Conservation (phyloP, 2,888 invertebrate species). For the Euspilapteryx auroguttella region DNA sequence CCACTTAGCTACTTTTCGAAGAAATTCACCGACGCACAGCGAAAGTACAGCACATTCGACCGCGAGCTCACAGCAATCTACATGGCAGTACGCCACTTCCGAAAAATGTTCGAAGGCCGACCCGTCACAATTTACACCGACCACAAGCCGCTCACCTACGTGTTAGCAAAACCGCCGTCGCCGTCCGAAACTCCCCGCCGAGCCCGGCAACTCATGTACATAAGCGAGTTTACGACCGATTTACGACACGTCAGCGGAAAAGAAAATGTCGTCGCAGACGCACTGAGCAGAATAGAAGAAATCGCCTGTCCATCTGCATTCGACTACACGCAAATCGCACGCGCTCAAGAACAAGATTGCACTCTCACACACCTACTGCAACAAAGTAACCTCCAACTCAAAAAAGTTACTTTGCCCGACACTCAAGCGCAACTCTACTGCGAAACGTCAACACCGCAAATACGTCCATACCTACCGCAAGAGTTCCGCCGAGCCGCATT, state of each 20-base stretch:
- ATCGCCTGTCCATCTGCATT: conserved; percentile 1
- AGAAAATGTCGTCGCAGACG: conserved; percentile 2
- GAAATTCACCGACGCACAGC: conserved; percentile 3
- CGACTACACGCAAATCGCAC: not conserved
- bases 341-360: not conserved
- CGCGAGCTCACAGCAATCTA: conserved; percentile 4
- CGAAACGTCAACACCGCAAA: not conserved
- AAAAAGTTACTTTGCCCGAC: not conserved
- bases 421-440: not conserved
- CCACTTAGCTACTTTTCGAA: conserved; percentile 5
- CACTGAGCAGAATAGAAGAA: not conserved
- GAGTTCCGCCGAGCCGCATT: not conserved
- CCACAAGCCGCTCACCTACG: not conserved
- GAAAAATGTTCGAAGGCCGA: not conserved
- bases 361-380: not conserved
- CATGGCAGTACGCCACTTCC: not conserved
- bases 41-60: conserved; percentile 3
- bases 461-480: conserved; percentile 1
- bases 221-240: conserved; percentile 1
- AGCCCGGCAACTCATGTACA: not conserved
- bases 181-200: conserved; percentile 1
- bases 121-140: not conserved
- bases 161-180: not conserved
- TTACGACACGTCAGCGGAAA: conserved; percentile 1
- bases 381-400: not conserved